Evolutionary conservation across 2,797 vertebrate genomes (phyloP).

Genomic region (Cirrhinus mrigala): DNA sequence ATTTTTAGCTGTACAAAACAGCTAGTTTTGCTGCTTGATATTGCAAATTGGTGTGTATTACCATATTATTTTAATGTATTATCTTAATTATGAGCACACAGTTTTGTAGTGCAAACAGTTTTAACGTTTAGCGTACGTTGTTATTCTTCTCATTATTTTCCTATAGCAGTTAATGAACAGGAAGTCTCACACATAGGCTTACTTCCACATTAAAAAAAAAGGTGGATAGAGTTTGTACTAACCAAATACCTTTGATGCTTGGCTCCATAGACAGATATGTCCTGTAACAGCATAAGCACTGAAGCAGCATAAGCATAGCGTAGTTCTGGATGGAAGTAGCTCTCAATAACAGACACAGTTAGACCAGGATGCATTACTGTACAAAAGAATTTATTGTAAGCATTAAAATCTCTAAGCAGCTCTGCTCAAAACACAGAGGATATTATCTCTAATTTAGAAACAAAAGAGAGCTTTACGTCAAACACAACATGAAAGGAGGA

Average conservation of each 20-base stretch:
- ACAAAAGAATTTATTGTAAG: conserved; percentile 86
- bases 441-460: conserved; percentile 72
- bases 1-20: too few relatives aligned
- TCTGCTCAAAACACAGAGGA: conserved; percentile 83
- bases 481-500: conserved; percentile 55
- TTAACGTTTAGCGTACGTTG: too few relatives aligned
- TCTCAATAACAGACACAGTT: conserved; percentile 28
- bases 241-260: not conserved
- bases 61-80: too few relatives aligned
- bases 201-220: too few relatives aligned
- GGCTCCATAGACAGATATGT: not conserved
- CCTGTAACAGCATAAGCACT: not conserved
- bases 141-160: too few relatives aligned
- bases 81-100: too few relatives aligned
- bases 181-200: too few relatives aligned
- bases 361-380: conserved; percentile 70
- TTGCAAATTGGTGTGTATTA: too few relatives aligned
- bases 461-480: conserved; percentile 63
- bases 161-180: too few relatives aligned
- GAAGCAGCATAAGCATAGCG: not conserved
- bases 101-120: too few relatives aligned
- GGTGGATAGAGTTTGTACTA: not conserved
- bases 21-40: too few relatives aligned
- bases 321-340: not conserved
- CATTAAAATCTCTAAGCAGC: conserved; percentile 81